These are phyloP conservation scores for Eupithecia insigniata DNA, from an alignment of 2,888 invertebrate genomes.

Conservation along the genomic window DNA sequence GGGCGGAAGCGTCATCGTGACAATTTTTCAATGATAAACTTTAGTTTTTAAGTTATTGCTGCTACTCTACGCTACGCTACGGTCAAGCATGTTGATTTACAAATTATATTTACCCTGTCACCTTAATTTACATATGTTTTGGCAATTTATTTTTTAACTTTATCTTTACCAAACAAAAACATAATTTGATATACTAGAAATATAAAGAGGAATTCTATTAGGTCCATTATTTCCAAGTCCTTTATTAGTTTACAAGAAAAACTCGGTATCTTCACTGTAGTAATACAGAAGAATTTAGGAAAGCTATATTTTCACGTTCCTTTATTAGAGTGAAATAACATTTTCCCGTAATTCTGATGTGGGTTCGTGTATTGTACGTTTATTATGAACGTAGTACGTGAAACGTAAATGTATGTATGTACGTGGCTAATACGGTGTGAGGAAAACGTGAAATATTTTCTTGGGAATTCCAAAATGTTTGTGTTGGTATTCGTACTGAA, in stretches of 20 bases:
- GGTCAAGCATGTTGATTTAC: no score
- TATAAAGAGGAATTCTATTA: background rate
- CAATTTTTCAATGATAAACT: no score
- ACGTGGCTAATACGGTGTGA: constrained; percentile 15
- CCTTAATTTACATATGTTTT: no score
- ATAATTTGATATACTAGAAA: no score
- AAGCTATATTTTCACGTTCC: constrained; percentile 40
- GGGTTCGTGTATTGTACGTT: constrained; percentile 23
- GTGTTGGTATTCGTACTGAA: background rate
- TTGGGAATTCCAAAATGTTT: constrained; percentile 4
- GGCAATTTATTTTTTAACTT: no score
- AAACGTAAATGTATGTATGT: background rate
- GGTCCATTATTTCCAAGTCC: background rate
- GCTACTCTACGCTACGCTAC: no score
- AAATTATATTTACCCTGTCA: no score
- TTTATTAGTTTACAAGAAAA: background rate
- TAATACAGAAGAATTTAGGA: constrained; percentile 21
- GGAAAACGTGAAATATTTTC: constrained; percentile 11
- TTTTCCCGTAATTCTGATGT: constrained; percentile 45
- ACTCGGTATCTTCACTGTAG: background rate
- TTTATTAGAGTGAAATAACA: constrained; percentile 44
- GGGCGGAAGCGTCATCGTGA: no score
- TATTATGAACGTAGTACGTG: constrained; percentile 21
- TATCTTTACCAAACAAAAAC: no score
- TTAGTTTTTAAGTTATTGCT: no score